phyloP scores from a whole-genome alignment of 2,113 vertebrate species.

The Solea solea region DNA sequence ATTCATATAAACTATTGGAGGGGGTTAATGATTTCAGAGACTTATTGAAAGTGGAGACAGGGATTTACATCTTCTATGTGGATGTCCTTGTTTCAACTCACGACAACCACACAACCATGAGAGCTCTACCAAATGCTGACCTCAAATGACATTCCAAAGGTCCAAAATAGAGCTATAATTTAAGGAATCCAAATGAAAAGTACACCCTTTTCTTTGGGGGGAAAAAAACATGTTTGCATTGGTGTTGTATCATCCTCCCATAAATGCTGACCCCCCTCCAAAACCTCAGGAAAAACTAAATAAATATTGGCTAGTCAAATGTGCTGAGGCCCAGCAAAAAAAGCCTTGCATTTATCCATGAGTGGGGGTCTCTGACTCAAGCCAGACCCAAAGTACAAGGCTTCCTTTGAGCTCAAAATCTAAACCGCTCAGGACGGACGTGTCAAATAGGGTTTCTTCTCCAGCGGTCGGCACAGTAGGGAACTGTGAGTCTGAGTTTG shows the following conservation, averaged over 20 bases:
- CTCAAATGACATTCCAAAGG: slow-evolving; percentile 61
- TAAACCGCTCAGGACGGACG: slow-evolving; percentile 67
- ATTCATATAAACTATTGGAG: too few relatives aligned
- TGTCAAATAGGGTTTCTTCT: slow-evolving; percentile 55
- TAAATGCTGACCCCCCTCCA: slow-evolving; percentile 59
- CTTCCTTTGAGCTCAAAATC: slow-evolving; percentile 75
- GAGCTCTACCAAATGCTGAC: slow-evolving; percentile 52
- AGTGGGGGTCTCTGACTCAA: slow-evolving; percentile 48
- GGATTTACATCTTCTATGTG: too few relatives aligned
- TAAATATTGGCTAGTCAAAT: slow-evolving; percentile 52
- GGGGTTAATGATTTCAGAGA: too few relatives aligned
- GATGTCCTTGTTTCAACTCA: slow-evolving; percentile 46
- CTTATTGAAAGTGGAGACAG: too few relatives aligned
- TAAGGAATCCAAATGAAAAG: slow-evolving; percentile 55
- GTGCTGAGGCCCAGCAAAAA: slow-evolving; percentile 59
- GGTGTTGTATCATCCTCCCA: slow-evolving; percentile 46
- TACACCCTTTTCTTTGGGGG: slow-evolving; percentile 22
- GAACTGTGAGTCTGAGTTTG: slow-evolving; percentile 55
- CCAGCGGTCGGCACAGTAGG: slow-evolving; percentile 41
- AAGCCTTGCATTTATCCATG: slow-evolving; percentile 62
- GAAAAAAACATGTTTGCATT: slow-evolving; percentile 45
- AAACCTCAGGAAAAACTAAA: slow-evolving; percentile 2
- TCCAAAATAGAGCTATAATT: slow-evolving; percentile 77
- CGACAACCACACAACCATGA: neutral
- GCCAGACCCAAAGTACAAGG: slow-evolving; percentile 68